phyloP scores from a whole-genome alignment of 2,113 vertebrate species.

The Nyctereutes procyonoides region DNA sequence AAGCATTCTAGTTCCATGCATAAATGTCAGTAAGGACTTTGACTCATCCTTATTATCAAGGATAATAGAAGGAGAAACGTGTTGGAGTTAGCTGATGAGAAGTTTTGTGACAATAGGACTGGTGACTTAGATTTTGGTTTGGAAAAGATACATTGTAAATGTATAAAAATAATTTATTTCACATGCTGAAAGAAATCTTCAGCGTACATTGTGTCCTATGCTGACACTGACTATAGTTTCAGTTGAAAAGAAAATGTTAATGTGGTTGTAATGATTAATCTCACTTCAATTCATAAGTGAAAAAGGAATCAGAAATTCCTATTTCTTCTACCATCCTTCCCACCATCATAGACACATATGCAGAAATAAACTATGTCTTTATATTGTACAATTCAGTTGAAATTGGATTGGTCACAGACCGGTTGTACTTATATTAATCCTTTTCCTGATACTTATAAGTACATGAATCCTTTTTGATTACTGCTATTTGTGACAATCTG shows the following conservation, averaged over 20 bases:
- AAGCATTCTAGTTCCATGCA: background rate
- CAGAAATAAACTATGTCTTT: conserved; percentile 55
- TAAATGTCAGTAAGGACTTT: background rate
- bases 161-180: no score
- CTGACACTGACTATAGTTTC: background rate
- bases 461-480: conserved; percentile 62
- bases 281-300: background rate
- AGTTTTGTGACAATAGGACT: background rate
- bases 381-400: conserved; percentile 10
- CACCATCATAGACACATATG: background rate
- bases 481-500: conserved; percentile 59
- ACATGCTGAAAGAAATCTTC: background rate
- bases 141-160: background rate
- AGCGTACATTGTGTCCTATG: background rate
- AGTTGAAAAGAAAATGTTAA: background rate
- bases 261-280: background rate
- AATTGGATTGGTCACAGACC: conserved; percentile 62
- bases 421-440: conserved; percentile 56
- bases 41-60: background rate
- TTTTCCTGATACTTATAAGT: conserved; percentile 54
- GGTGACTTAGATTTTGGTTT: background rate
- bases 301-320: background rate
- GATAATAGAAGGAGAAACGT: background rate
- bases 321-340: background rate
- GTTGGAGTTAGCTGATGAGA: background rate